Conservation (phyloP, 2,797 vertebrate species). For the Nannoperca obscura region DNA sequence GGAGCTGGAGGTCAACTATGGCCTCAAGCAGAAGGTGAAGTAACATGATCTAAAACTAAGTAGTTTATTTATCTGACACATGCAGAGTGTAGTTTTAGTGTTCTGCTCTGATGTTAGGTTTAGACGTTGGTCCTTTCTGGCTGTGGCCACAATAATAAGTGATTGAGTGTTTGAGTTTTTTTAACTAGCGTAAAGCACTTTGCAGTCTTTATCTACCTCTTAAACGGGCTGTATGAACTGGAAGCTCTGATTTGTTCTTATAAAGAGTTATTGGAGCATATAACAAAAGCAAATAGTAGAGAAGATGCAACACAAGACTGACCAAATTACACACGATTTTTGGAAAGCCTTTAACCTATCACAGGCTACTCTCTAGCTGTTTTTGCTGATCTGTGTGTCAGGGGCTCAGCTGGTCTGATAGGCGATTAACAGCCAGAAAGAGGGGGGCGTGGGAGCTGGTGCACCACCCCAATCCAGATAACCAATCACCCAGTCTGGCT, state of each 20-base stretch:
- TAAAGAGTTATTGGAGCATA: background rate
- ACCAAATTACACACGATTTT: conserved; percentile 3
- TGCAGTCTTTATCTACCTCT: background rate
- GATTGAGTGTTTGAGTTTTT: conserved; percentile 7
- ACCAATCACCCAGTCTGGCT: conserved; percentile 48
- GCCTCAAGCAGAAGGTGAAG: conserved; percentile 97
- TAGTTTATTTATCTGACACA: background rate
- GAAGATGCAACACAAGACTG: background rate
- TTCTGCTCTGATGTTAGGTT: background rate
- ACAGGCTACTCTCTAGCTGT: background rate
- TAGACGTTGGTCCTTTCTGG: background rate
- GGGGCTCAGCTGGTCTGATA: conserved; percentile 45
- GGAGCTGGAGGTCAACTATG: conserved; percentile 99
- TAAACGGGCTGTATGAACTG: background rate
- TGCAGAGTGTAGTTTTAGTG: background rate
- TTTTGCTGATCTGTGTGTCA: conserved; percentile 41
- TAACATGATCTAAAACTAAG: background rate
- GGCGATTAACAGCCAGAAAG: conserved; percentile 20
- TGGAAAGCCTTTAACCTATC: background rate
- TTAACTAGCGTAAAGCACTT: background rate
- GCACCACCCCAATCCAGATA: conserved; percentile 31
- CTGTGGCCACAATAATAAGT: background rate
- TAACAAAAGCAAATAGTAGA: too few relatives aligned
- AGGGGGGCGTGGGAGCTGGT: background rate
- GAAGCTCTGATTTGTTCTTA: background rate